These are phyloP conservation scores for Tachysurus vachellii DNA, from an alignment of 2,113 vertebrate species.

Conservation along the genomic window DNA sequence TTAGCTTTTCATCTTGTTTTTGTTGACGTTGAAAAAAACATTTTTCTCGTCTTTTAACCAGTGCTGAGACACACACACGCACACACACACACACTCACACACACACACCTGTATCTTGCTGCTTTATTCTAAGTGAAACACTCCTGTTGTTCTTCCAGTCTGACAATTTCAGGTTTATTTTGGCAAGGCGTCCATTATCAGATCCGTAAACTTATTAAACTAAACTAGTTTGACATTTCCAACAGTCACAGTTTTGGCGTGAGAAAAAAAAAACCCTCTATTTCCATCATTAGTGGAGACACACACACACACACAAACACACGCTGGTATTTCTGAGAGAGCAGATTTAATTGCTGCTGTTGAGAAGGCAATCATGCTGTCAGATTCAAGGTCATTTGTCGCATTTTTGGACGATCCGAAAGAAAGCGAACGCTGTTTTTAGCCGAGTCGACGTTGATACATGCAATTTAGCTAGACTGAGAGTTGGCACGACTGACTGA, in stretches of 20 bases:
- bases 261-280: background rate
- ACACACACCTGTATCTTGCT: background rate
- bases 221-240: conserved; percentile 1
- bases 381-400: background rate
- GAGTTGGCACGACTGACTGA: background rate
- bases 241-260: background rate
- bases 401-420: background rate
- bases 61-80: background rate
- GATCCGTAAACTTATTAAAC: background rate
- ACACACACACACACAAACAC: background rate
- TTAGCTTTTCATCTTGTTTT: background rate
- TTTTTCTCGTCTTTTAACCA: background rate
- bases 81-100: background rate
- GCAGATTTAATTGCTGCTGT: conserved; percentile 3
- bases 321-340: background rate
- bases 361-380: background rate
- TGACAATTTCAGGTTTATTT: background rate
- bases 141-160: background rate
- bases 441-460: background rate
- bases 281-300: background rate
- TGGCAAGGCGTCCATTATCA: background rate
- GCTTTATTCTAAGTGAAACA: background rate
- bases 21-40: background rate
- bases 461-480: background rate
- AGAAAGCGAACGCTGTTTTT: background rate